Evolutionary conservation across 2,888 invertebrate species (phyloP).

Genomic region (Microplitis manilae): DNA sequence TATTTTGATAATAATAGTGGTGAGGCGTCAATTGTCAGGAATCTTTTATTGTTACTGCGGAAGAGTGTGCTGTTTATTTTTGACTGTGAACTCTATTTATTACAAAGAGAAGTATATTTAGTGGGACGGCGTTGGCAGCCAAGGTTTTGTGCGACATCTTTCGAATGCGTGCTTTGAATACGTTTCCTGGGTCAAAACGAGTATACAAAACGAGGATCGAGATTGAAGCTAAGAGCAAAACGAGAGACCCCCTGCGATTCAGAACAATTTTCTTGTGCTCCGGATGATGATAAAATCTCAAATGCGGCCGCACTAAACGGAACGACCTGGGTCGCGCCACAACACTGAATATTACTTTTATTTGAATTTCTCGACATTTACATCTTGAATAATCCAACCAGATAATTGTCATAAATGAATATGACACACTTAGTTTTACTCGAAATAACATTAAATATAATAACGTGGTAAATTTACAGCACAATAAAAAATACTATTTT

Average conservation of each 20-base stretch:
- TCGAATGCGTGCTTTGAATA: slow-evolving; percentile 15
- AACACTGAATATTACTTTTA: slow-evolving; percentile 57
- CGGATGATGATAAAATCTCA: slow-evolving; percentile 42
- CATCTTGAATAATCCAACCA: slow-evolving; percentile 50
- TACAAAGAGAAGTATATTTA: not conserved
- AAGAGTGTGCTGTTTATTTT: too few species aligned
- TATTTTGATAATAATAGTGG: too few species aligned
- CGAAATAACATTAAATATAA: not conserved
- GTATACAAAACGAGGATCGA: slow-evolving; percentile 12
- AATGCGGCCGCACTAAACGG: slow-evolving; percentile 29
- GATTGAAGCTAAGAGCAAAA: slow-evolving; percentile 4
- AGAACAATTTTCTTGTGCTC: slow-evolving; percentile 44
- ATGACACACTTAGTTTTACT: not conserved
- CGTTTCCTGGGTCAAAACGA: slow-evolving; percentile 15
- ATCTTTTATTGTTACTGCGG: too few species aligned
- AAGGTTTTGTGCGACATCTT: slow-evolving; percentile 4
- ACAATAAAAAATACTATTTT: not conserved
- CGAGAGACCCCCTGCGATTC: slow-evolving; percentile 26
- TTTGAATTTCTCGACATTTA: slow-evolving; percentile 59
- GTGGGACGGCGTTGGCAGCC: not conserved
- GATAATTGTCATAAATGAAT: slow-evolving; percentile 56
- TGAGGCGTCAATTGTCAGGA: too few species aligned
- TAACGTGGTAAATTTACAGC: not conserved
- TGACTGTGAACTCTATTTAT: not conserved
- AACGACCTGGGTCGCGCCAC: slow-evolving; percentile 16